Evolutionary conservation across 1,140 invertebrate species (phyloP), one percentile per base, ranked within the genome.

Genomic region (Lithobius niger): DNA sequence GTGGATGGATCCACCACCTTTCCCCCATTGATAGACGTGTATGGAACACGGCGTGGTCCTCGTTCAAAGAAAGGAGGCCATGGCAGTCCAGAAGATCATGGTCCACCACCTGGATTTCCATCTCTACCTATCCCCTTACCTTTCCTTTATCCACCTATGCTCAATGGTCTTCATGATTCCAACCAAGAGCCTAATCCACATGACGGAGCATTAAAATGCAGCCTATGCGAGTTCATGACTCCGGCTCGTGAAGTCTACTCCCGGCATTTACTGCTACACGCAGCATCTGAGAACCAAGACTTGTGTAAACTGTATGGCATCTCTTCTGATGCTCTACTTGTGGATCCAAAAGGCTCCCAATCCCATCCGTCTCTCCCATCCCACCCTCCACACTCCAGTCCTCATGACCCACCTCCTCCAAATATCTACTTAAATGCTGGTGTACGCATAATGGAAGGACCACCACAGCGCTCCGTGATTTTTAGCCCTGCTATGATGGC

Each of bases 1-100:
- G 76, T 84, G 18, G 90, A 94, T 60, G 90, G 88, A 1, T 82
- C 85, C 0, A 85, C 86, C 0, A 92, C 91, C 69, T 85, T 86
- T 0, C 66, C 85, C 26, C 83, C 86, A 54, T 84, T 92, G 0
- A 91, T 94, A 57, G 90, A 94, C 66, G 83, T 94, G 0, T 90
- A 93, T 62, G 88, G 90, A 2, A 89, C 85, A 0, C 72, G 87
- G 3, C 76, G 90, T 0, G 90, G 91, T 0, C 89, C 90, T 0
- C 86, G 86, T 61, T 78, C 62, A 15, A 72, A 71, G 55, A 71
- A 67, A 56, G n/a, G n/a, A n/a, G n/a, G n/a, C n/a, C 59, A 68
- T 18, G 62, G 60, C 21, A 58, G 56, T 36, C 13, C 28, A 44
- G 18, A 26, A 45, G 42, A 43, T 27, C 3, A 2, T 10, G 15